A percentile compares a stretch with the other conserved stretches of the same genome.
These are phyloP conservation scores for Tachysurus vachellii DNA, from an alignment of 2,113 vertebrate genomes.

Conservation along the genomic window DNA sequence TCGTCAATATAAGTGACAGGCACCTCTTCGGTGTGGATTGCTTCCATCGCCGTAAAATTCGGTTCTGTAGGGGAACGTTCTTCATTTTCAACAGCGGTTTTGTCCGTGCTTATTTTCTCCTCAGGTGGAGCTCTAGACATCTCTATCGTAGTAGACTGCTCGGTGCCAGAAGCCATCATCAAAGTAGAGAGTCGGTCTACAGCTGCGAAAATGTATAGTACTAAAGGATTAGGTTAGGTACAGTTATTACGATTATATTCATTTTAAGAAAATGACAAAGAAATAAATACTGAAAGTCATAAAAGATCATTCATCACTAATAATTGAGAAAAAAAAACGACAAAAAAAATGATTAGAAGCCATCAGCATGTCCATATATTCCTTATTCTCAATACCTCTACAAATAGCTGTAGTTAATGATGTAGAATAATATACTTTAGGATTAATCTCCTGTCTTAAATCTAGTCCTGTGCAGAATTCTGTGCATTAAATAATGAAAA, in stretches of 20 bases:
- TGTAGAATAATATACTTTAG: neutral
- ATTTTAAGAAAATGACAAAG: neutral
- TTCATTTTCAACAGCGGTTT: conserved; percentile 35
- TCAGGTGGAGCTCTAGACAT: conserved; percentile 45
- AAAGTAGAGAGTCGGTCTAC: conserved; percentile 73
- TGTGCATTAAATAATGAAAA: neutral
- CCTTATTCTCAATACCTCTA: neutral
- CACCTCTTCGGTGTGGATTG: conserved; percentile 41
- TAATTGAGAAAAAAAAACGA: neutral
- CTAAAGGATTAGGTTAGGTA: neutral
- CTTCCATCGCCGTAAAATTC: conserved; percentile 26
- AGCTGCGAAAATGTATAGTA: conserved; percentile 68
- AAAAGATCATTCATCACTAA: neutral
- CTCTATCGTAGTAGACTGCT: conserved; percentile 55
- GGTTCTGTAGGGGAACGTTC: conserved; percentile 15
- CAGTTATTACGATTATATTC: neutral
- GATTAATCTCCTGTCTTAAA: neutral
- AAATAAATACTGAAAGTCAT: no score
- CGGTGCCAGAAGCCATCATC: conserved; percentile 66
- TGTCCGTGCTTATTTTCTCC: conserved; percentile 48
- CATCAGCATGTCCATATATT: neutral
- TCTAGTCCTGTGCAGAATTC: neutral
- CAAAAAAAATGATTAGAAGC: neutral
- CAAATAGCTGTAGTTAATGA: neutral
- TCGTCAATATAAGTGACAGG: conserved; percentile 71